Evolutionary conservation across 2,888 invertebrate genomes (phyloP).

Genomic region (Tipula unca): DNA sequence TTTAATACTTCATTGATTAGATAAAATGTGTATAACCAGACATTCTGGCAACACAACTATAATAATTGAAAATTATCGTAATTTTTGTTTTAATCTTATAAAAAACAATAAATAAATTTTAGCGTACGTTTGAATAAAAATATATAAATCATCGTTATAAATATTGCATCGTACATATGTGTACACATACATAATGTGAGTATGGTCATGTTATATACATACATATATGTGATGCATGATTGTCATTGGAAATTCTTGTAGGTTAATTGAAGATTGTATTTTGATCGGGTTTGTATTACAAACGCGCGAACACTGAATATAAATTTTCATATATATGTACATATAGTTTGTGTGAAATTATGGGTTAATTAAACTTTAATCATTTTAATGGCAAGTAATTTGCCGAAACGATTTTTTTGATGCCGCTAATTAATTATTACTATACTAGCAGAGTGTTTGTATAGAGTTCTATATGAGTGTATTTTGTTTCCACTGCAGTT

Average conservation of each 20-base stretch:
- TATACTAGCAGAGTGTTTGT: too few species aligned
- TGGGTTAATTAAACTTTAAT: not conserved
- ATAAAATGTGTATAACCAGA: slow-evolving; percentile 8
- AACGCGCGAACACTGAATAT: not conserved
- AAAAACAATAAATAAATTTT: not conserved
- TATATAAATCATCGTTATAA: not conserved
- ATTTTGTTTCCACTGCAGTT: too few species aligned
- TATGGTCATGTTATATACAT: not conserved
- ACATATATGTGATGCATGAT: not conserved
- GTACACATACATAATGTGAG: not conserved
- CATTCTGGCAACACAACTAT: not conserved
- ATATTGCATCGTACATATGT: not conserved
- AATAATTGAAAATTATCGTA: slow-evolving; percentile 1
- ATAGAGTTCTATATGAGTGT: too few species aligned
- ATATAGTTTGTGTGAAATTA: not conserved
- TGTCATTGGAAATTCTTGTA: not conserved
- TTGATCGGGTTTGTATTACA: not conserved
- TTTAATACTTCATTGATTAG: not conserved
- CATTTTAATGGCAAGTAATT: not conserved
- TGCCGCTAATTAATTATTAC: too few species aligned
- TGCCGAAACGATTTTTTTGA: not conserved
- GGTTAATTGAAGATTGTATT: not conserved
- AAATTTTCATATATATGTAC: not conserved
- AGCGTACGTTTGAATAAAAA: not conserved
- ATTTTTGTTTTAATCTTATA: not conserved